phyloP scores from a whole-genome alignment of 2,797 vertebrate species.

The Rhincodon typus region DNA sequence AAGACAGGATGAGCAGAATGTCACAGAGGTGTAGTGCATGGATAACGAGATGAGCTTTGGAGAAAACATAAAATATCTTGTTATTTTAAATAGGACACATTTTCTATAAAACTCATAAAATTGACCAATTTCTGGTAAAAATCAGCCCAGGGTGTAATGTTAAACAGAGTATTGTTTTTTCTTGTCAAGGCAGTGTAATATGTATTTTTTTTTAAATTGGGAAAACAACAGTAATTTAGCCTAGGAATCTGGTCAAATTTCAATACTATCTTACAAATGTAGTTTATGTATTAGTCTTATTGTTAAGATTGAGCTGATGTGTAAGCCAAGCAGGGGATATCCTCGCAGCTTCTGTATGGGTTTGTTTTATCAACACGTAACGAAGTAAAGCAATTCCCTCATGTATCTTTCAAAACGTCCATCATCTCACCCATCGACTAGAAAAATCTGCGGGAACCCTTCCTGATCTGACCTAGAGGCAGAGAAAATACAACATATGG shows the following conservation, averaged over 20 bases:
- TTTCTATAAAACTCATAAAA: too few species aligned
- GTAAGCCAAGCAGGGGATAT: background rate
- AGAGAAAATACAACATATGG: constrained; percentile 30
- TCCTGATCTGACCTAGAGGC: constrained; percentile 22
- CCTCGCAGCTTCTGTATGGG: background rate
- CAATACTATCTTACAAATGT: background rate
- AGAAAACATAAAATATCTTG: too few species aligned
- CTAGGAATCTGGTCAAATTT: background rate
- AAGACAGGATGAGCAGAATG: too few species aligned
- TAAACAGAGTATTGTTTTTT: too few species aligned
- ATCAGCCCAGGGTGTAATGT: too few species aligned
- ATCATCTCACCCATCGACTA: background rate
- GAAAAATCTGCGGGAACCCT: constrained; percentile 29
- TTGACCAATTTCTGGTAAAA: too few species aligned
- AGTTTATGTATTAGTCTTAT: background rate
- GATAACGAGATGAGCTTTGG: too few species aligned
- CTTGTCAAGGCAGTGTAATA: too few species aligned
- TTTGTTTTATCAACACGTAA: constrained; percentile 5
- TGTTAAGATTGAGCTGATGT: background rate
- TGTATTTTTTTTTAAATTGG: too few species aligned
- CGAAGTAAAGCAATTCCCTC: background rate
- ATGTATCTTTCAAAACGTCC: background rate
- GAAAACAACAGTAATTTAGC: background rate
- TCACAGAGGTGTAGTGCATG: too few species aligned
- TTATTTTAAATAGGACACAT: too few species aligned